These are phyloP conservation scores for Zootermopsis nevadensis DNA, from an alignment of 2,888 invertebrate genomes.

Conservation along the genomic window DNA sequence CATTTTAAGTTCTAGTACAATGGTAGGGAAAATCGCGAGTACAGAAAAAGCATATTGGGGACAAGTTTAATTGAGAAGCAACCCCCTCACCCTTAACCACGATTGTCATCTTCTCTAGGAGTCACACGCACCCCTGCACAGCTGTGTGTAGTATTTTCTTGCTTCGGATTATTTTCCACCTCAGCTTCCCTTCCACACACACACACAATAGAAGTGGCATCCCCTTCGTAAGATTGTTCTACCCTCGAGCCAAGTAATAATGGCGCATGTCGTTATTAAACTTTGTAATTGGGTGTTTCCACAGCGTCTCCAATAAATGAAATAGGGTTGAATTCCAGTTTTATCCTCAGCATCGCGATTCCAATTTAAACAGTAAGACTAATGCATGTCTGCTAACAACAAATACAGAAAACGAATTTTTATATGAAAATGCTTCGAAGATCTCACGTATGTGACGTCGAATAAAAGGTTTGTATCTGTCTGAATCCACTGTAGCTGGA, in stretches of 20 bases:
- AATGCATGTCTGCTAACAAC: too few relatives aligned
- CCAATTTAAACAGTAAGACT: too few relatives aligned
- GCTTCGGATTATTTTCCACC: not conserved
- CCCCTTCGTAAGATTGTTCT: not conserved
- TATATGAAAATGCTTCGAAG: too few relatives aligned
- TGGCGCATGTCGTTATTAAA: not conserved
- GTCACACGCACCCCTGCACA: not conserved
- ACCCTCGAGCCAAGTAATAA: not conserved
- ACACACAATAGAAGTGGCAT: not conserved
- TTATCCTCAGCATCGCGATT: not conserved
- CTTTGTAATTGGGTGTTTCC: constrained; percentile 2
- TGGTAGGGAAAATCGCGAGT: not conserved
- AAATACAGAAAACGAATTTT: too few relatives aligned
- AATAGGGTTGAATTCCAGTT: not conserved
- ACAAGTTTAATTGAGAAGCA: constrained; percentile 28
- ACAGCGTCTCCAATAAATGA: not conserved
- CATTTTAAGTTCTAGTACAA: not conserved
- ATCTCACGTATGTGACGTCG: too few relatives aligned
- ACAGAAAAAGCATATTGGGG: constrained; percentile 28
- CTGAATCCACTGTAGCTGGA: too few relatives aligned
- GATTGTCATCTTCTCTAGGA: not conserved
- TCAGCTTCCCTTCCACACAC: not conserved
- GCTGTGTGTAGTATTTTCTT: not conserved
- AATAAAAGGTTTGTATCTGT: too few relatives aligned
- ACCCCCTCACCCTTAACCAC: not conserved